A percentile compares a stretch with the other conserved stretches of the same genome.
These are phyloP conservation scores for Motacilla alba DNA, from an alignment of 2,113 vertebrate genomes.

Conservation along the genomic window DNA sequence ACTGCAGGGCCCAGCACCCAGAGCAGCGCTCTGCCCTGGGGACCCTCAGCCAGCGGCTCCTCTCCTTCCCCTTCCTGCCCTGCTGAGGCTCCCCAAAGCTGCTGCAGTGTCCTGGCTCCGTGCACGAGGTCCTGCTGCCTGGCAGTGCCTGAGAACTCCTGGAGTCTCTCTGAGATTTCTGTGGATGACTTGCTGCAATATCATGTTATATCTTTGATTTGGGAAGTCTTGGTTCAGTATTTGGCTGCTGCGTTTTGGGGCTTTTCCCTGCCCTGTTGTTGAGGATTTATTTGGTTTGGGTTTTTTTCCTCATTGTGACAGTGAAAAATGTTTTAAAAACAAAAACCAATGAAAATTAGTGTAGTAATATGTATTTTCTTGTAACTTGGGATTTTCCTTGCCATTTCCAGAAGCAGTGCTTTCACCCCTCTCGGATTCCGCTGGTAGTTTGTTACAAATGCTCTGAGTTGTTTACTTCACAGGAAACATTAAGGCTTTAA, in stretches of 20 bases:
- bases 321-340: not conserved
- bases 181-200: not conserved
- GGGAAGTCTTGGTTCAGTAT: not conserved
- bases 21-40: not conserved
- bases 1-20: fast-evolving
- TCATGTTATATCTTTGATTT: not conserved
- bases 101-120: not conserved
- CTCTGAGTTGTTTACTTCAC: not conserved
- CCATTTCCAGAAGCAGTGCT: not conserved
- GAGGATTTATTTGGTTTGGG: not conserved
- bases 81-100: fast-evolving
- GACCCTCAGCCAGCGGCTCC: fast-evolving
- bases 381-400: not conserved
- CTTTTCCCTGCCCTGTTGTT: not conserved
- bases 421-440: not conserved
- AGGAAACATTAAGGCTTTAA: not conserved
- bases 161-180: not conserved
- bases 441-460: not conserved
- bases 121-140: fast-evolving
- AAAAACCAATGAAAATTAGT: not conserved
- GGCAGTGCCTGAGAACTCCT: fast-evolving
- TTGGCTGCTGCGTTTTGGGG: not conserved
- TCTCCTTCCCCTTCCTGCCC: not conserved
- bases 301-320: not conserved
- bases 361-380: not conserved